Percentiles rank a stretch among this genome's conserved stretches.
Conservation (phyloP, 2,797 vertebrate genomes). For the Poecilia velifera region DNA sequence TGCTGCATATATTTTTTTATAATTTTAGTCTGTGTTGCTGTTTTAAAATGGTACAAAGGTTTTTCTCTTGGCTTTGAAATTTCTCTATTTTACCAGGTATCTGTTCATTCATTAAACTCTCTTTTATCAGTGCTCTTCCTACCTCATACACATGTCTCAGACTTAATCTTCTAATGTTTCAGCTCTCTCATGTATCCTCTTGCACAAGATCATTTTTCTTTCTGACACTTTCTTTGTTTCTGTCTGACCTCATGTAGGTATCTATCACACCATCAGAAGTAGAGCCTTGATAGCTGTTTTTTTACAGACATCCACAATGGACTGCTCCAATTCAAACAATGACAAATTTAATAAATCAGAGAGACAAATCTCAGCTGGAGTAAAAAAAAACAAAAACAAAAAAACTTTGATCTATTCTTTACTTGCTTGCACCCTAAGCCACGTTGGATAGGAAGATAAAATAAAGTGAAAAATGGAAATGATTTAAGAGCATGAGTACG, state of each 20-base stretch:
- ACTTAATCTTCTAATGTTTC: constrained; percentile 37
- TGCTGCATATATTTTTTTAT: neutral
- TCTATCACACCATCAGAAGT: constrained; percentile 59
- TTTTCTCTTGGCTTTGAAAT: neutral
- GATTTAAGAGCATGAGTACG: neutral
- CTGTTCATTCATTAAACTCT: constrained; percentile 19
- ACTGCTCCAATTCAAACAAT: constrained; percentile 56
- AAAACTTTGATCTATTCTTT: constrained; percentile 52
- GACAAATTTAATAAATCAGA: constrained; percentile 74
- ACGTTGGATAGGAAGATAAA: constrained; percentile 21
- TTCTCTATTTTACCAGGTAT: neutral
- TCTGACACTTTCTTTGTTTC: constrained; percentile 51
- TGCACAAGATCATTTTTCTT: constrained; percentile 25
- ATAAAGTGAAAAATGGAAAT: constrained; percentile 27
- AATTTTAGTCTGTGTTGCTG: neutral
- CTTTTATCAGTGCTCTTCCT: constrained; percentile 43
- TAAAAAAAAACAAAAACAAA: constrained; percentile 46
- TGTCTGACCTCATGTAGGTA: constrained; percentile 57
- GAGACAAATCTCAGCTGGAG: constrained; percentile 56
- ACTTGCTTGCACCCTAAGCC: constrained; percentile 53
- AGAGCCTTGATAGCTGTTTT: constrained; percentile 46
- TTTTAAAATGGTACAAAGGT: neutral
- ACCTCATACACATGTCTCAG: constrained; percentile 8
- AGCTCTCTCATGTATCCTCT: constrained; percentile 24
- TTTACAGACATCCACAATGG: constrained; percentile 29